These are phyloP conservation scores for Eulimnadia texana DNA, from an alignment of 1,140 invertebrate species.

Conservation along the genomic window DNA sequence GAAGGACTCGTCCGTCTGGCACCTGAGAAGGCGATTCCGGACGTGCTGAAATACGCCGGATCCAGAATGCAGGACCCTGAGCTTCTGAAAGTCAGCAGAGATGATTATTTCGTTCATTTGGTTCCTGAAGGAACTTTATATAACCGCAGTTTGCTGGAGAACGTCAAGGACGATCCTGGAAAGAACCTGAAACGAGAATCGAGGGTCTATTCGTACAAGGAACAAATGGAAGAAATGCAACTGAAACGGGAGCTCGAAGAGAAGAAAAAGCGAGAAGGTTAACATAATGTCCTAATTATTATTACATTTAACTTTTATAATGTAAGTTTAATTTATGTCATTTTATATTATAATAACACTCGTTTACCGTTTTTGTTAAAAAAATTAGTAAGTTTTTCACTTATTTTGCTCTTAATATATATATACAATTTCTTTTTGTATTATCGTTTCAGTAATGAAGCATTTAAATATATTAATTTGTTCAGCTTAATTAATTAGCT, in stretches of 20 bases:
- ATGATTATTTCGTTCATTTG: constrained; percentile 78
- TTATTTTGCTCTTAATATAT: no score
- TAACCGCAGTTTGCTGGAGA: constrained; percentile 75
- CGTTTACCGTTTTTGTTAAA: no score
- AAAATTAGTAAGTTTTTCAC: no score
- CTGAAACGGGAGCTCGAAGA: constrained; percentile 82
- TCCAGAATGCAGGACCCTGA: constrained; percentile 45
- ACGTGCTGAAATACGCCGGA: constrained; percentile 38
- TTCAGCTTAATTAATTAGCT: no score
- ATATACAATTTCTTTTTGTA: no score
- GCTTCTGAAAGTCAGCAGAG: constrained; percentile 56
- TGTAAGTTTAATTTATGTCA: no score
- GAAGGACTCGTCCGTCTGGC: constrained; percentile 41
- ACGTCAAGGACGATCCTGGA: constrained; percentile 36
- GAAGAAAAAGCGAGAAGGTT: constrained; percentile 60
- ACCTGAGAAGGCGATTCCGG: constrained; percentile 45
- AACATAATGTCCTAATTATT: no score
- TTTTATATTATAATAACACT: no score
- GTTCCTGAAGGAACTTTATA: constrained; percentile 80
- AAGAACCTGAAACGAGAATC: constrained; percentile 91
- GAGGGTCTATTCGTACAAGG: constrained; percentile 92
- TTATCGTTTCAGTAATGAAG: no score
- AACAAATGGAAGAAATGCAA: constrained; percentile 88
- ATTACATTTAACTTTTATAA: no score
- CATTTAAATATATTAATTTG: no score